phyloP scores from a whole-genome alignment of 2,113 vertebrate species.

The Scophthalmus maximus region DNA sequence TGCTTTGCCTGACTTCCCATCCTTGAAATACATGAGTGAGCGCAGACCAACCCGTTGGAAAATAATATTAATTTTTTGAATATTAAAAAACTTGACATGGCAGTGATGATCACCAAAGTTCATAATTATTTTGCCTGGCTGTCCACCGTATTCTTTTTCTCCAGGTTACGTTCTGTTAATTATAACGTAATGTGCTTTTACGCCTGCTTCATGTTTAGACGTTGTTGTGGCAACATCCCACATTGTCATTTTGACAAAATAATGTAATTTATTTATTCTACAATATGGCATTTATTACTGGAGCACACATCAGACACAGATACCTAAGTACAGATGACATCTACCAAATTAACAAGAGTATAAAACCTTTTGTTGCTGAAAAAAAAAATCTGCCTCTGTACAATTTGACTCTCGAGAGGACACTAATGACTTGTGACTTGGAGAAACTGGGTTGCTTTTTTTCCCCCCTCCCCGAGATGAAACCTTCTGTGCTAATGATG shows the following conservation, averaged over 20 bases:
- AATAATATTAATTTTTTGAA: constrained; percentile 1
- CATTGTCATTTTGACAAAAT: constrained; percentile 74
- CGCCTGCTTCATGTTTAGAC: constrained; percentile 68
- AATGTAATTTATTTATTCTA: constrained; percentile 75
- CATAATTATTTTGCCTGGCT: constrained; percentile 9
- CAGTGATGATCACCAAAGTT: background rate
- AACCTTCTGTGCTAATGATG: constrained; percentile 81
- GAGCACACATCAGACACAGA: constrained; percentile 78
- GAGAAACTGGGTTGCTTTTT: constrained; percentile 80
- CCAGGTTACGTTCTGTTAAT: constrained; percentile 39
- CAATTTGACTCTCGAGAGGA: constrained; percentile 79
- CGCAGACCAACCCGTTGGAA: constrained; percentile 17
- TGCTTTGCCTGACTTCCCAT: constrained; percentile 3
- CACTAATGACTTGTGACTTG: constrained; percentile 83
- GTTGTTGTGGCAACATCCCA: constrained; percentile 63
- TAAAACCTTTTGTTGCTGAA: constrained; percentile 79
- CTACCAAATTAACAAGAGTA: constrained; percentile 82
- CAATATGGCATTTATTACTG: constrained; percentile 77
- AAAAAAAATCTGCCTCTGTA: constrained; percentile 78
- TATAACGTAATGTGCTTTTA: constrained; percentile 49
- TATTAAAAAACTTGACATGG: constrained; percentile 18
- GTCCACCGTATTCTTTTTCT: constrained; percentile 26
- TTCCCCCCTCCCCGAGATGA: constrained; percentile 70
- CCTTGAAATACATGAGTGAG: constrained; percentile 20
- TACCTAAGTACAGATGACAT: constrained; percentile 81